Evolutionary conservation across 2,888 invertebrate genomes (phyloP).

Genomic region (Germaria angustata): DNA sequence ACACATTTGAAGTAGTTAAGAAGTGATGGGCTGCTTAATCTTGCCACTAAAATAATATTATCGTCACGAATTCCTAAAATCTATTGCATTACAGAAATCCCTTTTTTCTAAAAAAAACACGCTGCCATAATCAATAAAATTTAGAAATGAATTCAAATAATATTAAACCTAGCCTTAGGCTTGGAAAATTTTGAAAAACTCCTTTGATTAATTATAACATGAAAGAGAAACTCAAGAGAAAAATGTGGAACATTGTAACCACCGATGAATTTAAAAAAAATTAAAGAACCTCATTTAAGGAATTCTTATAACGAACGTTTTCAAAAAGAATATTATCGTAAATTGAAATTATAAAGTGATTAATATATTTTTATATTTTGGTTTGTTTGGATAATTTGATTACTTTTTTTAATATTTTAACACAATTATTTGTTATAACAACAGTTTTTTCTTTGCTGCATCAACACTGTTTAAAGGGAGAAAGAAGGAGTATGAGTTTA

Average conservation of each 20-base stretch:
- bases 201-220: not conserved
- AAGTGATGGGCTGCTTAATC: no score
- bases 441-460: not conserved
- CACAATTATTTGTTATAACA: conserved; percentile 1
- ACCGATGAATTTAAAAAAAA: not conserved
- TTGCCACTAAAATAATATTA: no score
- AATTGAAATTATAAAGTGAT: not conserved
- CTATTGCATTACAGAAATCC: no score
- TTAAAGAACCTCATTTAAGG: not conserved
- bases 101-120: no score
- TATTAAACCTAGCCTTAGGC: not conserved
- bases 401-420: not conserved
- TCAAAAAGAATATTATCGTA: not conserved
- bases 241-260: not conserved
- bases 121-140: no score
- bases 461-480: not conserved
- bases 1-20: no score
- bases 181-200: not conserved
- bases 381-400: no score
- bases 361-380: not conserved
- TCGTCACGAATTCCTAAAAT: no score
- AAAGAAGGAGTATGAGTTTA: not conserved
- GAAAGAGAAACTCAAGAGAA: not conserved
- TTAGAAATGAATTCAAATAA: no score
- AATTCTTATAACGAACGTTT: not conserved